Conservation (phyloP, 2,113 vertebrate species). For the Poeciliopsis occidentalis region DNA sequence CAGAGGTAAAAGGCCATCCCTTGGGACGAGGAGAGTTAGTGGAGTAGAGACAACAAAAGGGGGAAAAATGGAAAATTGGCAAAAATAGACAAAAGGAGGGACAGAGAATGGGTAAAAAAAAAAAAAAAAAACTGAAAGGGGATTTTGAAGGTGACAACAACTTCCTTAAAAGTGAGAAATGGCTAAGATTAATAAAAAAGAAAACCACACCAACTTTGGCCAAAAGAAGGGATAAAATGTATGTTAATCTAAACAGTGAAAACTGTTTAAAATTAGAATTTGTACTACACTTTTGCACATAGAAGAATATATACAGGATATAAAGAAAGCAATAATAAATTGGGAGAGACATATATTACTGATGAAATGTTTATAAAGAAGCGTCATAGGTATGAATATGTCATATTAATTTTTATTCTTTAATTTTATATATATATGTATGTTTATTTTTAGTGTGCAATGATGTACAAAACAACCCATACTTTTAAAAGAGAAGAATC, state of each 20-base stretch:
- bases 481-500: no score
- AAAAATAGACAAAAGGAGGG: constrained; percentile 20
- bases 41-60: constrained; percentile 51
- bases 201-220: neutral
- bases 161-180: constrained; percentile 8
- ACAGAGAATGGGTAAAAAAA: constrained; percentile 23
- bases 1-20: constrained; percentile 60
- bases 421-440: neutral
- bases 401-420: neutral
- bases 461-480: neutral
- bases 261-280: no score
- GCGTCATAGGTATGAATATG: neutral
- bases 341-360: neutral
- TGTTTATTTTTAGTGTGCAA: neutral
- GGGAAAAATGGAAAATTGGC: constrained; percentile 25
- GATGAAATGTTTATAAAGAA: neutral
- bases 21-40: constrained; percentile 46
- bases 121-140: constrained; percentile 28
- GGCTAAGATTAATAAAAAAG: neutral
- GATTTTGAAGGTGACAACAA: constrained; percentile 16
- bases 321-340: neutral
- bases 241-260: neutral
- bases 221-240: neutral
- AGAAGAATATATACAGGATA: neutral
- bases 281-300: no score